Base-by-base conservation (phyloP, 2,888 invertebrate genomes). In the Neoscelio sp. region DNA sequence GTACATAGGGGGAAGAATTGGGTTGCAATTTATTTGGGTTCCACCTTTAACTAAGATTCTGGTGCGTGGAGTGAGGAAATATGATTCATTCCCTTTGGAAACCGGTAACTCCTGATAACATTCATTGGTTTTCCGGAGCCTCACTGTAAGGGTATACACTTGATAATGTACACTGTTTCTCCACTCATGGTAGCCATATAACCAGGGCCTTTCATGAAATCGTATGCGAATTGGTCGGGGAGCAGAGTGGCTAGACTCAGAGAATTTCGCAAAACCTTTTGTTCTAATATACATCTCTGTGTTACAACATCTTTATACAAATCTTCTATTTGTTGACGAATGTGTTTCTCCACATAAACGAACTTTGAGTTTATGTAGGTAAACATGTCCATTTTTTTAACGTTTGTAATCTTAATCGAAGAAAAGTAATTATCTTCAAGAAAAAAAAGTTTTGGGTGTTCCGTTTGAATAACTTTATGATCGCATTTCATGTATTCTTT, bases 121-220 rank as follows among this genome's bases (percentile, higher is more conserved):
- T 12, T 60, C 52, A 0, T 77, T 35, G 0, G 80, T 78, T 17
- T 74, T n/a, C 2, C 82, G 26, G 0, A 81, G 82, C 13, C 77
- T 48, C 2, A 82, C 75, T 0, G 85, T n/a, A n/a, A n/a, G n/a
- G n/a, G 83, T 0, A 83, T 70, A 26, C 87, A 87, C 46, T 83
- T 71, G 4, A 86, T 44, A 0, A 87, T 78, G 28, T 86, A 82
- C 0, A 86, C 44, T 0, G 82, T 83, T 71, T 86, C 85, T 8
- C 85, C 87, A 13, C 73, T 58, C 0, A 82, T 60, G 4, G 80
- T 10, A 0, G 84, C 85, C 42, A 85, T 83, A 26, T 82, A 82
- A 0, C 86, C 86, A 0, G 80, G 78, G 46, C 78, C 50, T 3
- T 83, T 74, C 70, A 83, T 85, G 0, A 85, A 8, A 8, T 71